Conservation (phyloP, 2,888 invertebrate species). For the Lithodes maja region DNA sequence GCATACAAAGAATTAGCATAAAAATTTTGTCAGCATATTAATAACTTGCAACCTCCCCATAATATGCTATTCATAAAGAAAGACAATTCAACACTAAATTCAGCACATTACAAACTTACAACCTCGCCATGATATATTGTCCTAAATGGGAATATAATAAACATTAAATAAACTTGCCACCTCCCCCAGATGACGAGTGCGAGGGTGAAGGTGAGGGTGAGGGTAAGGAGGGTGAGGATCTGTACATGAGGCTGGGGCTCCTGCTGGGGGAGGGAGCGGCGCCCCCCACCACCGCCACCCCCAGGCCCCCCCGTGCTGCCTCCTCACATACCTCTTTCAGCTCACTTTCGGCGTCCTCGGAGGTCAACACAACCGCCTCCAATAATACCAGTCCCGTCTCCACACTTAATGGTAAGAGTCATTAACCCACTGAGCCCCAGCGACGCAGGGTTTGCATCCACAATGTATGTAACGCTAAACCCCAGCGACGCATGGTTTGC, state of each 20-base stretch:
- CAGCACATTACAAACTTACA: too few relatives aligned
- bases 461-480: too few relatives aligned
- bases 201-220: constrained; percentile 49
- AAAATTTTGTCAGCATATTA: too few relatives aligned
- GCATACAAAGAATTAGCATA: too few relatives aligned
- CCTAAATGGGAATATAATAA: too few relatives aligned
- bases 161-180: neutral
- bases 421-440: too few relatives aligned
- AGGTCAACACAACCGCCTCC: constrained; percentile 82
- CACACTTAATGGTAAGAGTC: constrained; percentile 82
- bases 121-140: too few relatives aligned
- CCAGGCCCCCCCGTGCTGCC: constrained; percentile 74
- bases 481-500: too few relatives aligned
- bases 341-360: constrained; percentile 78
- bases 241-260: constrained; percentile 89
- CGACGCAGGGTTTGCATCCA: too few relatives aligned
- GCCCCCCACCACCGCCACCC: constrained; percentile 71
- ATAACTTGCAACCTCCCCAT: too few relatives aligned
- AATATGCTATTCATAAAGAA: too few relatives aligned
- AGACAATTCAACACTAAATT: too few relatives aligned
- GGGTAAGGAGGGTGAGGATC: constrained; percentile 71
- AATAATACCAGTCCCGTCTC: constrained; percentile 93
- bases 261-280: constrained; percentile 83
- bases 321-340: constrained; percentile 76
- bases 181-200: constrained; percentile 55